Conservation (phyloP, 2,888 invertebrate species). For the Ochropleura plecta region DNA sequence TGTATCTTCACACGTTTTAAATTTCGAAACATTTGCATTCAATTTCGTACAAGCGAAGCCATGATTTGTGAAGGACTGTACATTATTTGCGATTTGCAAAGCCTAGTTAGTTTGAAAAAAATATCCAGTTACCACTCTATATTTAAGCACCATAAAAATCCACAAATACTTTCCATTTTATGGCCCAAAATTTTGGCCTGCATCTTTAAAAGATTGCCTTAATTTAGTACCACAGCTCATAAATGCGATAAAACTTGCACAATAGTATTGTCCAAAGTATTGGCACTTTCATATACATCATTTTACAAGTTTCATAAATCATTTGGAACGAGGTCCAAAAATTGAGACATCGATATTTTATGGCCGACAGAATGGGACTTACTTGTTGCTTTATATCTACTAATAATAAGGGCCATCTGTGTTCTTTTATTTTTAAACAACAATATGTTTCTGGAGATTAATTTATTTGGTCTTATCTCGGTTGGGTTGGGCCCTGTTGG, state of each 20-base stretch:
- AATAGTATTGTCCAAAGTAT: constrained; percentile 58
- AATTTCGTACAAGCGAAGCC: no score
- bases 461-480: constrained; percentile 35
- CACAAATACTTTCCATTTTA: constrained; percentile 22
- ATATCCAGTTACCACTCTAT: constrained; percentile 8
- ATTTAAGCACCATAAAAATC: constrained; percentile 41
- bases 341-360: constrained; percentile 67
- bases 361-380: constrained; percentile 48
- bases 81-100: no score
- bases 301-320: constrained; percentile 68
- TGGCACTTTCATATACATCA: constrained; percentile 59
- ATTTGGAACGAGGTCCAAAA: constrained; percentile 66
- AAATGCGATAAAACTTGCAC: constrained; percentile 49
- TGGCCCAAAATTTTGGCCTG: constrained; percentile 24
- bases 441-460: constrained; percentile 37
- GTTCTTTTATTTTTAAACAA: constrained; percentile 43
- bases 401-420: constrained; percentile 66
- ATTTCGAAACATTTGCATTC: no score
- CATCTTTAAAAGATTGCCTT: constrained; percentile 33
- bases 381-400: constrained; percentile 57
- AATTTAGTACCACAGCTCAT: constrained; percentile 50
- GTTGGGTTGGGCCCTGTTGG: constrained; percentile 6
- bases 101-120: background rate
- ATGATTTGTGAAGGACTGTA: no score
- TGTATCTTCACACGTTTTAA: no score